Percentiles rank a stretch among this genome's conserved stretches.
Evolutionary conservation across 2,888 invertebrate genomes (phyloP).

Genomic region (Acanthopleura granulata): DNA sequence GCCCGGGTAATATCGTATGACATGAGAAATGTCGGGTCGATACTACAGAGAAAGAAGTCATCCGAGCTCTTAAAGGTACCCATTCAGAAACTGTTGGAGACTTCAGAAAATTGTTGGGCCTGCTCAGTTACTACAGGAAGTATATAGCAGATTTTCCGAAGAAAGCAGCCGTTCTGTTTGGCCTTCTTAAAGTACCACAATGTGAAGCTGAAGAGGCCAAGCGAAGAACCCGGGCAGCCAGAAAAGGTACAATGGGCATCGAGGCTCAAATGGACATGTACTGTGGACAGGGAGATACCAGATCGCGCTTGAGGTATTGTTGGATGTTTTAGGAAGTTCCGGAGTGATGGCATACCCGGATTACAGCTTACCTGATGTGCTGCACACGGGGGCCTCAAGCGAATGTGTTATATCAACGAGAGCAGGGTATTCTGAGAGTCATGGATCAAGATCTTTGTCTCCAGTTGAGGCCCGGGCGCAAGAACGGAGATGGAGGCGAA

Average conservation of each 20-base stretch:
- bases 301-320: constrained; percentile 24
- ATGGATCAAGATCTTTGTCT: constrained; percentile 17
- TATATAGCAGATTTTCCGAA: not conserved
- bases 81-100: not conserved
- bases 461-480: too few species aligned
- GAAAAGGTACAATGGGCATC: not conserved
- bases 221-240: not conserved
- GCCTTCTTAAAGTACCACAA: not conserved
- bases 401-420: constrained; percentile 28
- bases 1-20: too few species aligned
- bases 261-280: not conserved
- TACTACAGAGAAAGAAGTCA: not conserved
- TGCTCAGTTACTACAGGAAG: not conserved
- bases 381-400: constrained; percentile 27
- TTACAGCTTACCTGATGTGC: constrained; percentile 24
- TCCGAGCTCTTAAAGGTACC: not conserved
- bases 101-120: not conserved
- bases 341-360: constrained; percentile 28
- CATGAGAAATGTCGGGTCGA: too few species aligned
- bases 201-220: not conserved
- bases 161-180: not conserved
- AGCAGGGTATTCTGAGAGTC: constrained; percentile 20
- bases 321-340: constrained; percentile 6
- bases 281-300: constrained; percentile 22
- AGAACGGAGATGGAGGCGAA: too few species aligned